Evolutionary conservation across 2,888 invertebrate genomes (phyloP).

Genomic region (Flabesymbios commensalis): DNA sequence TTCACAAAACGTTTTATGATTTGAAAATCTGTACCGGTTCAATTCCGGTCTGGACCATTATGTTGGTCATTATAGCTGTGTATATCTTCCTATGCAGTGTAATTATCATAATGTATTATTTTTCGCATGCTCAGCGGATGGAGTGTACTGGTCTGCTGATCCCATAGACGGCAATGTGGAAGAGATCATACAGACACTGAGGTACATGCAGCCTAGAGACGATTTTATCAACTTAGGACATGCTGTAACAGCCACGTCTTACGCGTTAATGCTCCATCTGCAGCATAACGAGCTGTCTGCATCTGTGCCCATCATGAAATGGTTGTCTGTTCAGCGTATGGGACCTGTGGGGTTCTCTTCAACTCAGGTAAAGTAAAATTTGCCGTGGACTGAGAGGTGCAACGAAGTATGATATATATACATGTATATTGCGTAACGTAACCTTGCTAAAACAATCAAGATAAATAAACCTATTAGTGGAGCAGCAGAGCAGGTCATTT

Average conservation of each 20-base stretch:
- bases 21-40: too few species aligned
- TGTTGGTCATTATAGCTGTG: too few species aligned
- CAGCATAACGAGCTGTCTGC: constrained; percentile 35
- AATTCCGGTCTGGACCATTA: too few species aligned
- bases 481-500: too few species aligned
- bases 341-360: constrained; percentile 54
- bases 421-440: too few species aligned
- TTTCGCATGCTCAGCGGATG: too few species aligned
- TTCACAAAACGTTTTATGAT: too few species aligned
- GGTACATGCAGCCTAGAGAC: constrained; percentile 83
- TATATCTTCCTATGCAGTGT: too few species aligned
- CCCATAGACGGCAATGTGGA: constrained; percentile 50
- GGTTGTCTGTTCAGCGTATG: constrained; percentile 58
- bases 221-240: constrained; percentile 53
- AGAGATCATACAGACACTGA: constrained; percentile 61
- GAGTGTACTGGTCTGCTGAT: constrained; percentile 55
- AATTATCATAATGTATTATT: too few species aligned
- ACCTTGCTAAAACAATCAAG: too few species aligned
- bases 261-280: constrained; percentile 81
- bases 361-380: constrained; percentile 49
- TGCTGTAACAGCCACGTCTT: constrained; percentile 91
- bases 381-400: too few species aligned
- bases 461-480: too few species aligned
- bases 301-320: constrained; percentile 53
- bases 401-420: background rate